These are phyloP conservation scores for Myiopsitta monachus DNA, from an alignment of 2,113 vertebrate species.

Conservation along the genomic window DNA sequence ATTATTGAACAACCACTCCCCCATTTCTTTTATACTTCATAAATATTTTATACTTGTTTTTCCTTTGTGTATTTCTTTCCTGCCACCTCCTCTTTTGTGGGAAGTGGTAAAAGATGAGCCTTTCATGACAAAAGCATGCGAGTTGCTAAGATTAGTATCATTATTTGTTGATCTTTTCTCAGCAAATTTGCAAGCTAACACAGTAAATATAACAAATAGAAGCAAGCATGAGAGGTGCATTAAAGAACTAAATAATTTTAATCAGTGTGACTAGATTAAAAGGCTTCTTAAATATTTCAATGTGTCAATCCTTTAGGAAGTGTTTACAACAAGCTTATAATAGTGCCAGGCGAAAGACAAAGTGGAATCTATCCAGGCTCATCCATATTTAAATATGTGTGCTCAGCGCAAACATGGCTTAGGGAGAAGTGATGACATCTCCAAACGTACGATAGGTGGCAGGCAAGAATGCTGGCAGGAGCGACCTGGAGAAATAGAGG, in stretches of 20 bases:
- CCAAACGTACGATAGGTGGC: conserved; percentile 52
- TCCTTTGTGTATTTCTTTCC: conserved; percentile 18
- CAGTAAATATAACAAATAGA: conserved; percentile 16
- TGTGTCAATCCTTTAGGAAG: conserved; percentile 64
- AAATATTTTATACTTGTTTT: conserved; percentile 50
- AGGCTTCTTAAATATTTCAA: conserved; percentile 67
- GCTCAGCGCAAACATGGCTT: conserved; percentile 27
- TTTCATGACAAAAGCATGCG: conserved; percentile 10
- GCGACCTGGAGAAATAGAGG: neutral
- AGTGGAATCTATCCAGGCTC: conserved; percentile 64
- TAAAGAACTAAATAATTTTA: conserved; percentile 56
- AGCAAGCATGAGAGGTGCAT: neutral
- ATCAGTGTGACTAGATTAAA: conserved; percentile 58
- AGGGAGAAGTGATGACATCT: conserved; percentile 34
- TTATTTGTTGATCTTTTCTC: conserved; percentile 20
- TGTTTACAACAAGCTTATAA: conserved; percentile 68
- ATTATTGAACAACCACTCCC: neutral
- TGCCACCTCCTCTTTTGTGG: conserved; percentile 3
- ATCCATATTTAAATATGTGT: conserved; percentile 71
- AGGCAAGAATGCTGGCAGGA: conserved; percentile 51
- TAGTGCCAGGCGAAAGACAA: conserved; percentile 70
- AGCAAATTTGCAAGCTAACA: conserved; percentile 1
- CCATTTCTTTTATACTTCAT: conserved; percentile 41
- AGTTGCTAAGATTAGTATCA: neutral
- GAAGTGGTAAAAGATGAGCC: conserved; percentile 2